Base-by-base conservation (phyloP, 2,797 vertebrate genomes). In the Lophotriccus pileatus region DNA sequence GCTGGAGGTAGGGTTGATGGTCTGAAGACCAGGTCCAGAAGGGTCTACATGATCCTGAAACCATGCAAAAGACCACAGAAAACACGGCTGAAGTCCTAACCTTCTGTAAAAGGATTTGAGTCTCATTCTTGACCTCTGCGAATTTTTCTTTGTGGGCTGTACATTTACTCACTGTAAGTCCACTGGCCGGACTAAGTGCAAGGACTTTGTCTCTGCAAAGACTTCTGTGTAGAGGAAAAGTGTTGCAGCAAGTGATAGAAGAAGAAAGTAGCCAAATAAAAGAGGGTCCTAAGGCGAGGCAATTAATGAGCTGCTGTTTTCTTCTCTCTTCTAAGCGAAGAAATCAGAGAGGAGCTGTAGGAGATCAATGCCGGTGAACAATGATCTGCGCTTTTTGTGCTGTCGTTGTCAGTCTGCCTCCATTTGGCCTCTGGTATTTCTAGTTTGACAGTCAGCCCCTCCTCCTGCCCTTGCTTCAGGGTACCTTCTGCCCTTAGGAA, bases 131-230 rank as follows among this genome's bases (percentile, higher is more conserved):
- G 27, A 17, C 4, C 30, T 58, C 32, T 18, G n/a, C n/a, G 30
- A 56, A 5, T 37, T 63, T 87, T 67, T 39, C 23, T 37, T 43
- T 56, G 44, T 25, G 67, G 60, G 18, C 21, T 36, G 9, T 2
- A 4, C 2, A 2, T 36, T 72, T 22, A 3, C 9, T 69, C 14
- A 20, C 7, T 3, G 1, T 0, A 3, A 69, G 20, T 19, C 8
- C 7, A 2, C 6, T 10, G 55, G 4, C 25, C 64, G 14, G 12
- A 2, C 46, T 36, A 37, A 50, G 55, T 18, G 11, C 41, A 18
- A 43, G 22, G 32, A 34, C 9, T 62, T 47, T 37, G 44, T 8
- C 55, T 64, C 43, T 55, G 39, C 43, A 68, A 73, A 76, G 37
- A 7, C 13, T 43, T 52, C 18, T 36, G 49, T 1, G 0, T 1